Evolutionary conservation across 1,140 invertebrate genomes (phyloP), one percentile per base, ranked within the genome.

Genomic region (Drosophila pseudoobscura): DNA sequence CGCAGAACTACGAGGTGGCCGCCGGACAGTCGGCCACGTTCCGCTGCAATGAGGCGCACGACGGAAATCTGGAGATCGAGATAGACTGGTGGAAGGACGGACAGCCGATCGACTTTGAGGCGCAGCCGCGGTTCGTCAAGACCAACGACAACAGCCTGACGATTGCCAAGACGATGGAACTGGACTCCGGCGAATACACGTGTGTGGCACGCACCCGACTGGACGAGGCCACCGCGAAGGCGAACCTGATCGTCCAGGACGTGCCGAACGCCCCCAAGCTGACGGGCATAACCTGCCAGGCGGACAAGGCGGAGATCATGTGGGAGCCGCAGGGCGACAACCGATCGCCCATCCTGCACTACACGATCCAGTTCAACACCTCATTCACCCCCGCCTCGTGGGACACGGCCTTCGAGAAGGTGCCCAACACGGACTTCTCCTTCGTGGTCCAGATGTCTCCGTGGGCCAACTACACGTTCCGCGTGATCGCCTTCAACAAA

Each of bases 381-480:
- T 96, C 95, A 39, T 99, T 99, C 91, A 97, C 96, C 11, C 97
- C 97, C 0, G 97, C 98, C 91, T 94, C 95, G 0, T 99, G 99
- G 98, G 95, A 96, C 91, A 93, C 93, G 56, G 94, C 95, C 2
- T 94, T 93, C 70, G 95, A 96, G 75, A 92, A 93, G 71, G 95
- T 98, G 44, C 95, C 97, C 9, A 95, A 96, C n/a, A 95, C 95
- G 6, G 96, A 97, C 79, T 95, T 93, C 56, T 94, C 94, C 1
- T 97, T 95, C 79, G 94, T 93, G 1, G 94, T 97, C 2, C 93
- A 94, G 43, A 95, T 99, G 93, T 95, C 94, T 49, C 97, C 98
- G 0, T 99, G 97, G 96, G 95, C 97, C 0, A 99, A 99, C 92
- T 99, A 99, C 89, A 99, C 98, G 0, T 99, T 99, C 94, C 93